Percentiles rank a stretch among this genome's conserved stretches.
phyloP scores from a whole-genome alignment of 2,797 vertebrate genomes.

The Astyanax mexicanus region DNA sequence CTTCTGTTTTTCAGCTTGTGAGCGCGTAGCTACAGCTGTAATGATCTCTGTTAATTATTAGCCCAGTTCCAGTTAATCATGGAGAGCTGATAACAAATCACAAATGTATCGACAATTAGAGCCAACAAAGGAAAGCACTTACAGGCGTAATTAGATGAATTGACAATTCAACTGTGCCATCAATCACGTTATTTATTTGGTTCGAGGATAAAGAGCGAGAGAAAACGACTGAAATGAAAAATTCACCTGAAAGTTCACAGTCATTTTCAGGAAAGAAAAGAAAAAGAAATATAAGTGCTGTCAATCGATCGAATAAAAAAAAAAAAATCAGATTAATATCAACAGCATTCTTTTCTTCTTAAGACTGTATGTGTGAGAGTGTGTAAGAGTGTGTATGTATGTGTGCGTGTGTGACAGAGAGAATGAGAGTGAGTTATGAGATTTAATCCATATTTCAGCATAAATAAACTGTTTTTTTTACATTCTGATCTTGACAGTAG shows the following conservation, averaged over 20 bases:
- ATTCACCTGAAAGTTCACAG: background rate
- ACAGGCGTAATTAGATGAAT: conserved; percentile 58
- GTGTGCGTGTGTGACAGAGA: too few species aligned
- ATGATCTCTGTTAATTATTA: conserved; percentile 54
- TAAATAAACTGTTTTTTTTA: too few species aligned
- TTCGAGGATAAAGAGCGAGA: conserved; percentile 22
- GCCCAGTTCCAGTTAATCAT: conserved; percentile 50
- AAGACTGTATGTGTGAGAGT: too few species aligned
- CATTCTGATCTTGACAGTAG: too few species aligned
- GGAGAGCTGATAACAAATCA: conserved; percentile 52
- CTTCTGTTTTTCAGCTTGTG: background rate
- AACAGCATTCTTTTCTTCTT: too few species aligned
- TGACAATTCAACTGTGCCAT: conserved; percentile 56
- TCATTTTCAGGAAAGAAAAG: background rate
- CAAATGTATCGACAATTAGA: conserved; percentile 53
- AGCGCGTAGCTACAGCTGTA: conserved; percentile 40
- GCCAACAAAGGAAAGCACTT: conserved; percentile 57
- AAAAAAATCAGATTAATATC: too few species aligned
- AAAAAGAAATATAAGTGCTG: too few species aligned
- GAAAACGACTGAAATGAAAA: too few species aligned
- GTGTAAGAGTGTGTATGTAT: too few species aligned
- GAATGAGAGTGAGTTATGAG: too few species aligned
- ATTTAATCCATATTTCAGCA: too few species aligned
- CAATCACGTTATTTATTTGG: conserved; percentile 51
- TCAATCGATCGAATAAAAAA: too few species aligned